A percentile compares a stretch with the other conserved stretches of the same genome.
Conservation (phyloP, 2,797 vertebrate species). For the Rhadinocentrus ornatus region DNA sequence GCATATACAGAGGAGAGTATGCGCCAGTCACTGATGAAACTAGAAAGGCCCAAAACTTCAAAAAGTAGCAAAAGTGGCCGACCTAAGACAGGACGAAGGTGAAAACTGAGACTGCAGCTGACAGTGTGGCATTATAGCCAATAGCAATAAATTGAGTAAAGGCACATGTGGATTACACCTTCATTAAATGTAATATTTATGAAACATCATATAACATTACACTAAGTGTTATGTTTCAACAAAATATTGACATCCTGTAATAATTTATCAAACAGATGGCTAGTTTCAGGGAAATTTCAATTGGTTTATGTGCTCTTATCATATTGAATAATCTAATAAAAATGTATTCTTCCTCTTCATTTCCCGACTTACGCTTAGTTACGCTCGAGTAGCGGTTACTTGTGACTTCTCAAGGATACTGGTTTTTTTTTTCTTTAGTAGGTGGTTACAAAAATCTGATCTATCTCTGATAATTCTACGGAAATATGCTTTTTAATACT, state of each 20-base stretch:
- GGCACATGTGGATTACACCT: neutral
- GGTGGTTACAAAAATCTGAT: too few relatives aligned
- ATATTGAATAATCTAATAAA: too few relatives aligned
- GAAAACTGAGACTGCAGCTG: neutral
- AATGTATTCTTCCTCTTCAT: too few relatives aligned
- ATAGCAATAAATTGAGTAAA: neutral
- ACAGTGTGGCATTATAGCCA: neutral
- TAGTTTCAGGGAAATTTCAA: constrained; percentile 17
- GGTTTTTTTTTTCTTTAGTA: too few relatives aligned
- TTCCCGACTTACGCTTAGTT: too few relatives aligned
- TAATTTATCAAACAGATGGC: neutral
- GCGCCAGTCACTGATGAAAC: constrained; percentile 95
- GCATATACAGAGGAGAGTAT: constrained; percentile 98
- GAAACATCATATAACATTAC: too few relatives aligned
- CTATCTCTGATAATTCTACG: neutral
- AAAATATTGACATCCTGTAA: neutral
- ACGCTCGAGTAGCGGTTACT: too few relatives aligned
- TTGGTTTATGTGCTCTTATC: neutral
- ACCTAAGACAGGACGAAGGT: constrained; percentile 95
- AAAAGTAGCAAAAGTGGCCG: constrained; percentile 90
- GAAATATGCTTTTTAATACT: neutral
- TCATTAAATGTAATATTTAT: neutral
- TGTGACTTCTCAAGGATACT: too few relatives aligned
- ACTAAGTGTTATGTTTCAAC: neutral
- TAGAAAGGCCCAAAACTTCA: constrained; percentile 94